These are phyloP conservation scores for Himalopsyche tibetana DNA, from an alignment of 2,888 invertebrate species.

Conservation along the genomic window DNA sequence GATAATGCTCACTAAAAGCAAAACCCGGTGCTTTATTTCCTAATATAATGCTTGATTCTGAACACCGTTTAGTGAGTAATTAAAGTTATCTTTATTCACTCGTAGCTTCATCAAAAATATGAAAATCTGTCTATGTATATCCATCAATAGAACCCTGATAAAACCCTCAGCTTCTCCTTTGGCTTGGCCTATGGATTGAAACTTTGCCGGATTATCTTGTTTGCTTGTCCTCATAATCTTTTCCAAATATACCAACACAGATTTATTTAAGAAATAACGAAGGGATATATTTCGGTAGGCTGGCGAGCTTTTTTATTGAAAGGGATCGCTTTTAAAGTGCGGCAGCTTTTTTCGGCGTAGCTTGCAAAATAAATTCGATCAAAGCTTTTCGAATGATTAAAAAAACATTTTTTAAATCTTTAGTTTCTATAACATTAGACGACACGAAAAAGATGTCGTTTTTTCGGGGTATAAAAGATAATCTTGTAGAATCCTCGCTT, in stretches of 20 bases:
- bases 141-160: neutral
- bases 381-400: constrained; percentile 2
- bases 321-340: constrained; percentile 37
- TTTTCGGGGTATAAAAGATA: too few relatives aligned
- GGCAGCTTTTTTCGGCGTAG: neutral
- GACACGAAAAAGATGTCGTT: too few relatives aligned
- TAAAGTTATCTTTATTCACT: too few relatives aligned
- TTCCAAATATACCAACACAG: constrained; percentile 53
- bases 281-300: constrained; percentile 51
- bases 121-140: neutral
- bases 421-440: too few relatives aligned
- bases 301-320: constrained; percentile 21
- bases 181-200: constrained; percentile 47
- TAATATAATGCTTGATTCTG: too few relatives aligned
- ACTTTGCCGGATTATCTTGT: constrained; percentile 61
- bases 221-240: constrained; percentile 60
- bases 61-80: too few relatives aligned
- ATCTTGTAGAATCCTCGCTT: too few relatives aligned
- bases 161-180: constrained; percentile 43
- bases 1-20: too few relatives aligned
- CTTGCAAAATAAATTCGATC: constrained; percentile 11
- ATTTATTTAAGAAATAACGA: constrained; percentile 61
- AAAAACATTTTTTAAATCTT: too few relatives aligned
- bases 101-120: neutral
- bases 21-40: too few relatives aligned